A percentile compares a stretch with the other conserved stretches of the same genome.
phyloP scores from a whole-genome alignment of 1,140 invertebrate species.

The Aphis craccivora region DNA sequence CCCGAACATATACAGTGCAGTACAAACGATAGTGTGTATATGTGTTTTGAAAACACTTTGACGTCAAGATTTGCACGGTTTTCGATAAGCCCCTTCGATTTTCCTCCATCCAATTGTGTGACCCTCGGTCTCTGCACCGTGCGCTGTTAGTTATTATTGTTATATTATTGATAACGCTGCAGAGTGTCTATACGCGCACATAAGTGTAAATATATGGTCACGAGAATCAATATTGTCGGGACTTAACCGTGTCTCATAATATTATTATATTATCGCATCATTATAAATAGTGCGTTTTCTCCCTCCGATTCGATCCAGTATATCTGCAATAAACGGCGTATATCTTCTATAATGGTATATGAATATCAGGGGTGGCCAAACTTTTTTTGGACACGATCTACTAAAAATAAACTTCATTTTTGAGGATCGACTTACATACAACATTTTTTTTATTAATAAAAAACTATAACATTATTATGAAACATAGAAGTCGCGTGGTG shows the following conservation, averaged over 20 bases:
- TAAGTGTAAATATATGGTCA: neutral
- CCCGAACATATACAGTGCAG: neutral
- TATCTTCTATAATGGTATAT: neutral
- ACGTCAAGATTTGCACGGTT: slow-evolving; percentile 49
- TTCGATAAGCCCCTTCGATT: slow-evolving; percentile 29
- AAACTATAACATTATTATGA: too few species aligned
- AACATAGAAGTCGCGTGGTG: too few species aligned
- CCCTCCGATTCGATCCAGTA: neutral
- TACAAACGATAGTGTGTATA: neutral
- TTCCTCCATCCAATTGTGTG: neutral
- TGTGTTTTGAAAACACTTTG: slow-evolving; percentile 38
- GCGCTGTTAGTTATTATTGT: neutral
- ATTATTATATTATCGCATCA: neutral
- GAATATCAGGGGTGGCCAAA: too few species aligned
- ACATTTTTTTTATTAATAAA: too few species aligned
- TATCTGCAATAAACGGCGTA: neutral
- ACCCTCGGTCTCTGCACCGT: neutral
- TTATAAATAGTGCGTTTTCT: neutral
- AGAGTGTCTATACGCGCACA: neutral
- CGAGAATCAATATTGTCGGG: neutral
- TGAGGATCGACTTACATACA: too few species aligned
- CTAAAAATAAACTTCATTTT: too few species aligned
- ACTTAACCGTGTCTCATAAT: neutral
- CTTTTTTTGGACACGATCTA: too few species aligned
- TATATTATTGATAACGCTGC: neutral